These are phyloP conservation scores for Eubucco bourcierii DNA, from an alignment of 2,113 vertebrate species.

Conservation along the genomic window DNA sequence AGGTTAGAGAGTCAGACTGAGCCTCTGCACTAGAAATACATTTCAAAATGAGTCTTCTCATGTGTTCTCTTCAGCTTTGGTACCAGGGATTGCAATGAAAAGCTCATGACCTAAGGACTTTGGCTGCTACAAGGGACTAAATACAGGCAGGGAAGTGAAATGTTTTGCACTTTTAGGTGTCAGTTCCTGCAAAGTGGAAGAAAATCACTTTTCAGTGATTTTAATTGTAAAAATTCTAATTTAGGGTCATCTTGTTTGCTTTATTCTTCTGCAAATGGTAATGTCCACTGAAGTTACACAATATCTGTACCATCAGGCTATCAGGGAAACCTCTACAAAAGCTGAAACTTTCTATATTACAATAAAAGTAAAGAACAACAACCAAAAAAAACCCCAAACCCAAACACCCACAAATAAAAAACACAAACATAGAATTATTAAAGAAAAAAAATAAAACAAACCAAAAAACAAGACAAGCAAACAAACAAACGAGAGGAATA, in stretches of 20 bases:
- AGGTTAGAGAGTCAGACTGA: background rate
- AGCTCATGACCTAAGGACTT: background rate
- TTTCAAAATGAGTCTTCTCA: background rate
- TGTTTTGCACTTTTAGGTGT: background rate
- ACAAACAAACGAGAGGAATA: too few relatives aligned
- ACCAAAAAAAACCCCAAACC: background rate
- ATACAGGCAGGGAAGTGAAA: background rate
- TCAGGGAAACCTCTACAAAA: background rate
- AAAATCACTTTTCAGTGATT: background rate
- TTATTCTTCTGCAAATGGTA: background rate
- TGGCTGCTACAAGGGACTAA: rapidly evolving
- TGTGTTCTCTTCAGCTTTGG: background rate
- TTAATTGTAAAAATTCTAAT: background rate
- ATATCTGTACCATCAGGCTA: background rate
- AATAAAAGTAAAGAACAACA: background rate
- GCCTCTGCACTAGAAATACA: rapidly evolving
- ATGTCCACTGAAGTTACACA: background rate
- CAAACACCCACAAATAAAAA: background rate
- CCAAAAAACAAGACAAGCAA: too few relatives aligned
- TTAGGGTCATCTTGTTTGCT: background rate
- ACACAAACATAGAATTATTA: background rate
- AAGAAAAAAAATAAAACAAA: background rate
- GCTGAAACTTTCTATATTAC: background rate
- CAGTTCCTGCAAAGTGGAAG: background rate
- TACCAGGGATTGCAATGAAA: background rate